phyloP scores from a whole-genome alignment of 1,140 invertebrate genomes.

The Drosophila sp. region DNA sequence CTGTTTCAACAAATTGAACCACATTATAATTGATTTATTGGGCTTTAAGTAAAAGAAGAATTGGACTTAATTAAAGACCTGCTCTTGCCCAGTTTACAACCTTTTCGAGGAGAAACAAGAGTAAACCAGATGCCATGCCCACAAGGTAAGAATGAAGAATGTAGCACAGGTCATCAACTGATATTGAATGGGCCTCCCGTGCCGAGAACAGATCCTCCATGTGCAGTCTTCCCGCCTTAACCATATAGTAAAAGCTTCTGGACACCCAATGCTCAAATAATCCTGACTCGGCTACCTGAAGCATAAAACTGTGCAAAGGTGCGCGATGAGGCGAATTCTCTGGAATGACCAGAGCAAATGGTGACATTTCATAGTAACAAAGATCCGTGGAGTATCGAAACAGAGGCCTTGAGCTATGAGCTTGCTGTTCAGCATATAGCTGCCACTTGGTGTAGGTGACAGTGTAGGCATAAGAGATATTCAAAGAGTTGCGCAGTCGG shows the following conservation, averaged over 20 bases:
- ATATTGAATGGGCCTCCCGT: not conserved
- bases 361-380: constrained; percentile 1
- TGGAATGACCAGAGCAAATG: constrained; percentile 2
- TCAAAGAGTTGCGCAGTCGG: not conserved
- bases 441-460: constrained; percentile 4
- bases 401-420: not conserved
- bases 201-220: not conserved
- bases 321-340: not conserved
- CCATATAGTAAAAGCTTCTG: constrained; percentile 8
- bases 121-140: not conserved
- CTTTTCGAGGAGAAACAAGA: not conserved
- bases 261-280: not conserved
- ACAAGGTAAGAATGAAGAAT: not conserved
- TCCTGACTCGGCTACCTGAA: not conserved
- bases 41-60: not conserved
- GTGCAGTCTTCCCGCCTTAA: not conserved
- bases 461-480: not conserved
- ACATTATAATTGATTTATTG: not conserved
- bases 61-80: not conserved
- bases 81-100: not conserved
- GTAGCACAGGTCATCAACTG: not conserved
- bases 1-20: no score
- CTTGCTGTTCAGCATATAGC: constrained; percentile 6
- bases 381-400: constrained; percentile 1
- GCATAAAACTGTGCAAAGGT: not conserved